phyloP scores from a whole-genome alignment of 2,797 vertebrate genomes.

The Paedocypris micromegethes region DNA sequence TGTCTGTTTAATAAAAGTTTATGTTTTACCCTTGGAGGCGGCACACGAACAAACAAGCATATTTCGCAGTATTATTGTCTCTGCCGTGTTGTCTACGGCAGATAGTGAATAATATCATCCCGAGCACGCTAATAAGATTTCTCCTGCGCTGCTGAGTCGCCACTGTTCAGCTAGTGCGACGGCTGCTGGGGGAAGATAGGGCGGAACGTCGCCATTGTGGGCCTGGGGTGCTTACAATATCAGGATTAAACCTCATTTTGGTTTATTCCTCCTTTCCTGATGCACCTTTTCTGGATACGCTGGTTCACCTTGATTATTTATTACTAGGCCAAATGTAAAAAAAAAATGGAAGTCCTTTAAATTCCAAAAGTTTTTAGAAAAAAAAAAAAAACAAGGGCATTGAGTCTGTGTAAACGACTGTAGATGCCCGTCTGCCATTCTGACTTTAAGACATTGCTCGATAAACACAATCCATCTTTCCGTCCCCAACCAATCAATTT shows the following conservation, averaged over 20 bases:
- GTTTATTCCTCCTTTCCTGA: slow-evolving; percentile 24
- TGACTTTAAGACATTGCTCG: too few species aligned
- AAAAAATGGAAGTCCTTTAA: background rate
- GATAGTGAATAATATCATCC: slow-evolving; percentile 42
- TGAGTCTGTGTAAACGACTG: too few species aligned
- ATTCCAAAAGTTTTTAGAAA: background rate
- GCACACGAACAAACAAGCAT: slow-evolving; percentile 38
- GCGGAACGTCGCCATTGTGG: slow-evolving; percentile 22
- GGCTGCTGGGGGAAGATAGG: slow-evolving; percentile 48
- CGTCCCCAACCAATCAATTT: too few species aligned
- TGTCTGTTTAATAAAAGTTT: slow-evolving; percentile 35
- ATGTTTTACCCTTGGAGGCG: slow-evolving; percentile 33
- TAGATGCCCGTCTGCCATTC: too few species aligned
- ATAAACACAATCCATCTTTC: too few species aligned
- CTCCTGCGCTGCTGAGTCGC: slow-evolving; percentile 25
- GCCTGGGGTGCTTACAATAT: slow-evolving; percentile 17
- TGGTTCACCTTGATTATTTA: slow-evolving; percentile 1
- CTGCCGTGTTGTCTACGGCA: slow-evolving; percentile 39
- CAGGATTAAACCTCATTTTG: slow-evolving; percentile 36
- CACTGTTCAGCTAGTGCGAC: slow-evolving; percentile 22
- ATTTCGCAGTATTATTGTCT: slow-evolving; percentile 41
- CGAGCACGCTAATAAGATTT: slow-evolving; percentile 48
- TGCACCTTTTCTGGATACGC: slow-evolving; percentile 17
- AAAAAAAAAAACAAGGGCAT: too few species aligned
- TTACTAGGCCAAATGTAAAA: too few species aligned